Conservation (phyloP, 2,888 invertebrate species). For the Nephrotoma flavescens region DNA sequence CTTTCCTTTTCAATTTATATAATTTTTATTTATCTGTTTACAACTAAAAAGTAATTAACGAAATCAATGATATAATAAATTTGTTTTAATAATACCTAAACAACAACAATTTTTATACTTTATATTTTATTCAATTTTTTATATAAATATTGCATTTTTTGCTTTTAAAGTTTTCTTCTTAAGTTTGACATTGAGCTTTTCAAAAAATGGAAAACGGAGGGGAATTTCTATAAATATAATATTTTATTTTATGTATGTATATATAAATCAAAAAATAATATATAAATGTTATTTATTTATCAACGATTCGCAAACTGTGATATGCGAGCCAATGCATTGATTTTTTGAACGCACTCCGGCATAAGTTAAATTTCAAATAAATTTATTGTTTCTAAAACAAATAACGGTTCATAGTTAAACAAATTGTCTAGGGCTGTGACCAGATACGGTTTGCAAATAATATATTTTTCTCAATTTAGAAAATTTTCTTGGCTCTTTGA, state of each 20-base stretch:
- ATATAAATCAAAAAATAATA: neutral
- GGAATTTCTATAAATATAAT: neutral
- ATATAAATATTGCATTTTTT: neutral
- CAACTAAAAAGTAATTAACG: neutral
- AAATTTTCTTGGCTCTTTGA: too few species aligned
- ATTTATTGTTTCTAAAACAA: too few species aligned
- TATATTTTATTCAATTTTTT: neutral
- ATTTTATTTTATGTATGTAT: neutral
- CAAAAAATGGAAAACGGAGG: neutral
- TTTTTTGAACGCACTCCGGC: too few species aligned
- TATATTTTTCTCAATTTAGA: too few species aligned
- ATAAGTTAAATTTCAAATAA: too few species aligned
- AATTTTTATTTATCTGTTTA: neutral
- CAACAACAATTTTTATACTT: neutral
- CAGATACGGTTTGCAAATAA: too few species aligned
- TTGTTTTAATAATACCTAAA: neutral
- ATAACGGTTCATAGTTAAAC: too few species aligned
- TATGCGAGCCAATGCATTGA: too few species aligned
- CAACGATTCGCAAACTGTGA: too few species aligned
- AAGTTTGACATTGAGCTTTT: neutral
- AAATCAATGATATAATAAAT: neutral
- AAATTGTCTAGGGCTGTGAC: too few species aligned
- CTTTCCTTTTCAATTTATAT: neutral
- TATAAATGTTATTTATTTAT: neutral
- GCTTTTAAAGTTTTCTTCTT: neutral